Percentiles rank a stretch among this genome's conserved stretches.
These are phyloP conservation scores for Cladopsammia gracilis DNA, from an alignment of 64 coral and sea anemone genomes.

Conservation along the genomic window DNA sequence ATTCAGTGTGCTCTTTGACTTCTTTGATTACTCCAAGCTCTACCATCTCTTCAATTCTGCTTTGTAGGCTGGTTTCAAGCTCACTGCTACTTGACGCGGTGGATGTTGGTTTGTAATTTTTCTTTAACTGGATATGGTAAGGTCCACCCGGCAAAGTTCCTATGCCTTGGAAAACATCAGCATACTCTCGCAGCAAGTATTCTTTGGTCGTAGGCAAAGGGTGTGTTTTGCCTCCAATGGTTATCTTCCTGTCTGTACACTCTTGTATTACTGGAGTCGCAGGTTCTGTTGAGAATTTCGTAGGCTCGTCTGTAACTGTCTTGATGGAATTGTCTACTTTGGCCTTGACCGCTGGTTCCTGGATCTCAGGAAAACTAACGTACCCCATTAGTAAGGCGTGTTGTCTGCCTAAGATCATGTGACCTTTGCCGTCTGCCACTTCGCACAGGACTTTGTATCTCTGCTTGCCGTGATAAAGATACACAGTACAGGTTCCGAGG, in stretches of 20 bases:
- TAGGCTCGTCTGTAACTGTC: background rate
- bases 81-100: constrained; percentile 28
- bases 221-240: constrained; percentile 43
- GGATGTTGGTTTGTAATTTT: constrained; percentile 40
- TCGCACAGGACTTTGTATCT: background rate
- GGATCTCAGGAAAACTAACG: constrained; percentile 2
- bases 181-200: constrained; percentile 41
- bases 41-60: background rate
- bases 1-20: constrained; percentile 24
- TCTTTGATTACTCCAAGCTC: constrained; percentile 12
- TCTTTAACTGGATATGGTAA: constrained; percentile 58
- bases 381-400: background rate
- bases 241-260: constrained; percentile 2
- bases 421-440: constrained; percentile 17
- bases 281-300: too few species aligned
- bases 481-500: background rate
- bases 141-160: constrained; percentile 52
- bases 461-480: background rate
- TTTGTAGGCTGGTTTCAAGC: constrained; percentile 49
- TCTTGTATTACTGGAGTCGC: background rate
- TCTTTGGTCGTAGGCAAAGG: constrained; percentile 42
- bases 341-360: constrained; percentile 6
- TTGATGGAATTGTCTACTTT: background rate
- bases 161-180: constrained; percentile 55
- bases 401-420: background rate